These are phyloP conservation scores for Strix aluco DNA, from an alignment of 2,113 vertebrate genomes.

Conservation along the genomic window DNA sequence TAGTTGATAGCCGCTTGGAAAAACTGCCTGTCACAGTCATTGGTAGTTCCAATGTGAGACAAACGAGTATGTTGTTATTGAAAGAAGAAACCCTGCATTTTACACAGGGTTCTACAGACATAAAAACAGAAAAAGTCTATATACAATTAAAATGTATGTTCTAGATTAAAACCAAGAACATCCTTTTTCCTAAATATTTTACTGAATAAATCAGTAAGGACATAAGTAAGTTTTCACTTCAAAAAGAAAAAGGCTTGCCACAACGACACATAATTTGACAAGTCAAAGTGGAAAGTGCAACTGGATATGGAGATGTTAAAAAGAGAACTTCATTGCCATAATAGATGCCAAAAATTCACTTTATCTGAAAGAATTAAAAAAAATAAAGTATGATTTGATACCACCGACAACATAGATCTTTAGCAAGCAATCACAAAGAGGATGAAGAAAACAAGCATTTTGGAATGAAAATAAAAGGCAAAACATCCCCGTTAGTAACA, in stretches of 20 bases:
- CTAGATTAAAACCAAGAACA: neutral
- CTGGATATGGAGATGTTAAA: neutral
- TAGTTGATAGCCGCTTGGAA: conserved; percentile 32
- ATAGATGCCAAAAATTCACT: conserved; percentile 3
- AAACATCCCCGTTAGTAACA: conserved; percentile 60
- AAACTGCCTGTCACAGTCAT: conserved; percentile 56
- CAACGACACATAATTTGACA: neutral
- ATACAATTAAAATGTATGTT: neutral
- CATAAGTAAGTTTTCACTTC: neutral
- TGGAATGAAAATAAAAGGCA: conserved; percentile 31
- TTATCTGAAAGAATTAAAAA: neutral
- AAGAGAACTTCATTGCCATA: neutral
- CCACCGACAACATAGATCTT: neutral
- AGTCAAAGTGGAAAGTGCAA: neutral
- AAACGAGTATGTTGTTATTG: conserved; percentile 46
- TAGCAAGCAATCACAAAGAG: conserved; percentile 5
- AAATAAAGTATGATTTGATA: conserved; percentile 1
- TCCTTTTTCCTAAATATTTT: neutral
- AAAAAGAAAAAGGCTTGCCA: conserved; percentile 1
- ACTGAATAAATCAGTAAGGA: conserved; percentile 6
- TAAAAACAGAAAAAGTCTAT: neutral
- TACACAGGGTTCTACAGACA: conserved; percentile 7
- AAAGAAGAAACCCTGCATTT: neutral
- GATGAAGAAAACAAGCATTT: conserved; percentile 60
- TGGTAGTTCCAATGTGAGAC: conserved; percentile 19